phyloP scores from a whole-genome alignment of 2,888 invertebrate species.

The Drosophila yooni region DNA sequence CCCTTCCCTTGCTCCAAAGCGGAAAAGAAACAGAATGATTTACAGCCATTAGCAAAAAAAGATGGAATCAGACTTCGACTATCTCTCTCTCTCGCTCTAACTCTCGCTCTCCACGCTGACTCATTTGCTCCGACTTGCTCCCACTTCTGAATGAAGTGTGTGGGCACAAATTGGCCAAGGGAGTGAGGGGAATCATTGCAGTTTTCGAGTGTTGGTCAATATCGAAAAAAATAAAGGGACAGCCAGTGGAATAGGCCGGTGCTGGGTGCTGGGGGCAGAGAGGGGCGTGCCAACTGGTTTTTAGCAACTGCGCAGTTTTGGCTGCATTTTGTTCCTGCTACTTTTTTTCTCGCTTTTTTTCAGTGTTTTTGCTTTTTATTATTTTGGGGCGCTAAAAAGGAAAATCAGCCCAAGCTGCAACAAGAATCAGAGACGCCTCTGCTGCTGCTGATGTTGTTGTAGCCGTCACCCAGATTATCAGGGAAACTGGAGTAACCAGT shows the following conservation, averaged over 20 bases:
- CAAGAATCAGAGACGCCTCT: conserved; percentile 55
- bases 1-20: conserved; percentile 48
- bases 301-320: conserved; percentile 62
- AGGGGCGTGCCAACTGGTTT: conserved; percentile 46
- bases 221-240: conserved; percentile 40
- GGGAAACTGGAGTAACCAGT: conserved; percentile 84
- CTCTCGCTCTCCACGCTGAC: background rate
- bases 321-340: conserved; percentile 29
- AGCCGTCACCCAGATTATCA: conserved; percentile 84
- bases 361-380: conserved; percentile 18
- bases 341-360: conserved; percentile 14
- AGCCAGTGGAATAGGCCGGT: conserved; percentile 10
- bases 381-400: conserved; percentile 72
- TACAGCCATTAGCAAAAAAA: conserved; percentile 47
- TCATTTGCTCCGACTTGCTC: background rate
- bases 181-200: conserved; percentile 7
- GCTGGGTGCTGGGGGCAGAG: background rate
- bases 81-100: background rate
- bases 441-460: conserved; percentile 45
- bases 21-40: conserved; percentile 65
- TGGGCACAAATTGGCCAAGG: background rate
- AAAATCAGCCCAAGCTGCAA: conserved; percentile 64
- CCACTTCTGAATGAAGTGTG: conserved; percentile 50
- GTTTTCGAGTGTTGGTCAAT: conserved; percentile 57
- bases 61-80: background rate